A percentile compares a stretch with the other conserved stretches of the same genome.
Evolutionary conservation across 2,113 vertebrate species (phyloP).

Genomic region (Alligator mississippiensis): DNA sequence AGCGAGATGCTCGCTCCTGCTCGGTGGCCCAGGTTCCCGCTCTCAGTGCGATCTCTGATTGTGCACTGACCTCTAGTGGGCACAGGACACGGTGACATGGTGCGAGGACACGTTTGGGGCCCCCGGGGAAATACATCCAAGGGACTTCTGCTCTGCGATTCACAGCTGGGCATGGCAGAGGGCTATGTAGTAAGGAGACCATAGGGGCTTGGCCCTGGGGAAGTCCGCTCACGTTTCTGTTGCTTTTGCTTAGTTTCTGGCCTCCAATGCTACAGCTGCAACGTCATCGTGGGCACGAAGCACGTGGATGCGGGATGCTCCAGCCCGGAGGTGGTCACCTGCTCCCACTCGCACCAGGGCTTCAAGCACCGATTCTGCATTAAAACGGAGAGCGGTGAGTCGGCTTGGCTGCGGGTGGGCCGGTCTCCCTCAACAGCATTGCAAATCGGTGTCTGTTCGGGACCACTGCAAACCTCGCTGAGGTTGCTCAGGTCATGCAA

Average conservation of each 20-base stretch:
- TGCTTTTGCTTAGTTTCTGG: slow-evolving; percentile 75
- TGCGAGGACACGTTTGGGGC: not conserved
- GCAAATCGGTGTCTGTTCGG: fast-evolving
- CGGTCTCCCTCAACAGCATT: too few species aligned
- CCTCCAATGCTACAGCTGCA: slow-evolving; percentile 93
- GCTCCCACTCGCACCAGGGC: slow-evolving; percentile 90
- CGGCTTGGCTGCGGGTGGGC: fast-evolving
- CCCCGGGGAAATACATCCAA: slow-evolving; percentile 1
- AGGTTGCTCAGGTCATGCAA: too few species aligned
- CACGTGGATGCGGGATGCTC: slow-evolving; percentile 90
- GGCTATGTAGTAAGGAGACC: not conserved
- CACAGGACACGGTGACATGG: not conserved
- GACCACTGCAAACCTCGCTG: not conserved
- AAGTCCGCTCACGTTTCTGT: not conserved
- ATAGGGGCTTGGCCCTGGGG: not conserved
- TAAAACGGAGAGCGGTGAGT: slow-evolving; percentile 93
- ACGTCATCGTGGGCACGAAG: slow-evolving; percentile 86
- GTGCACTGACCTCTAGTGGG: slow-evolving; percentile 68
- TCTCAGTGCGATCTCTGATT: slow-evolving; percentile 47
- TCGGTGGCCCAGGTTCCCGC: too few species aligned
- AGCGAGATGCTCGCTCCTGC: too few species aligned
- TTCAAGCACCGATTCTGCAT: slow-evolving; percentile 95
- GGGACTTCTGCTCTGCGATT: not conserved
- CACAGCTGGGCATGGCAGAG: slow-evolving; percentile 36
- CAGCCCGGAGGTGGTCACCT: slow-evolving; percentile 90